Evolutionary conservation across 2,888 invertebrate species (phyloP).

Genomic region (Syrista parreyssii): DNA sequence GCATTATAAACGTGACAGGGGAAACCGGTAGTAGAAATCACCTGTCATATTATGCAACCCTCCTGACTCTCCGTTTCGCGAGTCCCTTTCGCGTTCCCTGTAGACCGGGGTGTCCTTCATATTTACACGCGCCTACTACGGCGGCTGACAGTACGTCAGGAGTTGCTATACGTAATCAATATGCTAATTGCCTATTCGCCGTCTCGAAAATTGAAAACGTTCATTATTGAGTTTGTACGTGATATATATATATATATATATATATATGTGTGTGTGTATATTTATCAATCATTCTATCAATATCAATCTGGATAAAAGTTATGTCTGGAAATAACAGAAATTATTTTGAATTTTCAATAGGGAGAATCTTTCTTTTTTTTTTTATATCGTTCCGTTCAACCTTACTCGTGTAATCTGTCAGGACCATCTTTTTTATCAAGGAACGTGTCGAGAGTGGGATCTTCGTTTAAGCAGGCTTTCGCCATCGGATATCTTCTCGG

Average conservation of each 20-base stretch:
- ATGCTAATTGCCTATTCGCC: background rate
- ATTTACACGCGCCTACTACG: background rate
- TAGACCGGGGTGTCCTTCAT: background rate
- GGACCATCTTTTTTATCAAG: background rate
- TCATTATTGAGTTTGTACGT: background rate
- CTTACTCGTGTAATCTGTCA: background rate
- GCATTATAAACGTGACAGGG: constrained; percentile 20
- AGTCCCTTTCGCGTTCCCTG: background rate
- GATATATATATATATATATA: no score
- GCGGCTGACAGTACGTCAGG: background rate
- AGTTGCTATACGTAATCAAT: background rate
- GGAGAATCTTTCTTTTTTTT: background rate
- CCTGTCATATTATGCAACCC: constrained; percentile 17
- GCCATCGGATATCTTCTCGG: background rate
- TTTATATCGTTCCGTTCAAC: background rate
- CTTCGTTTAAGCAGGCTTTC: background rate
- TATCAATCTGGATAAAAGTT: background rate
- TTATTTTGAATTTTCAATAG: background rate
- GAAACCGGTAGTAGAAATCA: constrained; percentile 19
- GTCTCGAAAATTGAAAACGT: background rate
- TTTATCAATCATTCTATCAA: no score
- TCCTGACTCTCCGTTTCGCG: background rate
- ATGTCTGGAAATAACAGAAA: background rate
- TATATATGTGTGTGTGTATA: no score
- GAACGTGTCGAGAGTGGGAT: background rate